A percentile compares a stretch with the other conserved stretches of the same genome.
Evolutionary conservation across 2,888 invertebrate species (phyloP).

Genomic region (Thymelicus sylvestris): DNA sequence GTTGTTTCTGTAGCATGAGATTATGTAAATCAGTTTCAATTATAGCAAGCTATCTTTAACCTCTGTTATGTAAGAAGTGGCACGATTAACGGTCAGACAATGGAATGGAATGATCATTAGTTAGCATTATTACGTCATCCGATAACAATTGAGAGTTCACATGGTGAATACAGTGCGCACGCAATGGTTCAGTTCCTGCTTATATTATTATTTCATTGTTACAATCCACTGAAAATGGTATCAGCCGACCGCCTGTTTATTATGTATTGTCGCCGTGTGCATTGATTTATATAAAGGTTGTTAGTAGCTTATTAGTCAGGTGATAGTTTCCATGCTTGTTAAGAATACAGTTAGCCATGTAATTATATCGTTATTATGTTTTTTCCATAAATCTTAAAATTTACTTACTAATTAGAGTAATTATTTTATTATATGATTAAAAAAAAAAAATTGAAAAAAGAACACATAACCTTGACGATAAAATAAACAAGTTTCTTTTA

Average conservation of each 20-base stretch:
- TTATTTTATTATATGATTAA: too few species aligned
- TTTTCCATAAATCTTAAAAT: too few species aligned
- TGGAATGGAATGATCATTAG: conserved; percentile 33
- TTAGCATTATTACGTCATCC: conserved; percentile 27
- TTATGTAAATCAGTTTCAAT: not conserved
- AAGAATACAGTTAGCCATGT: too few species aligned
- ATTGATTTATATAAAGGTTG: not conserved
- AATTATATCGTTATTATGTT: too few species aligned
- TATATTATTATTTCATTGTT: conserved; percentile 29
- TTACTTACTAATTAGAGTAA: too few species aligned
- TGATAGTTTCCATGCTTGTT: not conserved
- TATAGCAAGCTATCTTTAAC: conserved; percentile 9
- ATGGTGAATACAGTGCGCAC: conserved; percentile 18
- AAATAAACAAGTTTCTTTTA: too few species aligned
- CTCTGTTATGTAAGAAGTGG: conserved; percentile 16
- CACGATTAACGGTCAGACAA: conserved; percentile 20
- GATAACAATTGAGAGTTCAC: conserved; percentile 26
- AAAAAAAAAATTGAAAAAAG: too few species aligned
- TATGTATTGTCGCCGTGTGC: conserved; percentile 1
- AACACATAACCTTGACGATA: too few species aligned
- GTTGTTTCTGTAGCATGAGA: not conserved
- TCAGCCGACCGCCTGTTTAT: conserved; percentile 5
- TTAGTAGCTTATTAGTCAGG: not conserved
- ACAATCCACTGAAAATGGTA: conserved; percentile 5
- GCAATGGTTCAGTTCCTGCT: conserved; percentile 30